These are phyloP conservation scores for Lepisosteus oculatus DNA, from an alignment of 2,113 vertebrate species.

Conservation along the genomic window DNA sequence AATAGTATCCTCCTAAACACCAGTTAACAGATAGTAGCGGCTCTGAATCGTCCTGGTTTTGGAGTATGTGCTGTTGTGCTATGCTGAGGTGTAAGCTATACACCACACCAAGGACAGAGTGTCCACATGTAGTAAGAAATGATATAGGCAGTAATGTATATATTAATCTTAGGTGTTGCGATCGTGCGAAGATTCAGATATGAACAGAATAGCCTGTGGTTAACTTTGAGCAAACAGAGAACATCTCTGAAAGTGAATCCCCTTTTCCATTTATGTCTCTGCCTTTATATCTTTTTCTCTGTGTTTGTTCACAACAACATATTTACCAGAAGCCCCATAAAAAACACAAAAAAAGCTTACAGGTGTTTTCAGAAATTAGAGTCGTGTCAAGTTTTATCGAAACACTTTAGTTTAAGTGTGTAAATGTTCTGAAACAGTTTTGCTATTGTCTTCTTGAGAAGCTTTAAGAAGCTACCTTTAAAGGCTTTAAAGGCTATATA, in stretches of 20 bases:
- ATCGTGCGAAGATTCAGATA: constrained; percentile 6
- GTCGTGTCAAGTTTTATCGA: no score
- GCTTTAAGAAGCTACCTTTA: neutral
- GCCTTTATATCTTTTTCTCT: neutral
- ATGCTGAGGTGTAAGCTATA: no score
- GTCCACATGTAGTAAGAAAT: neutral
- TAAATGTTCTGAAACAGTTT: neutral
- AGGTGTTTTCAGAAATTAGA: no score
- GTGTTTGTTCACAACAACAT: neutral
- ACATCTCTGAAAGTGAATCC: constrained; percentile 1
- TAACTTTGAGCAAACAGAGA: neutral
- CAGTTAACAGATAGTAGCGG: no score
- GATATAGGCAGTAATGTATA: neutral
- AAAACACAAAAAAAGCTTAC: no score
- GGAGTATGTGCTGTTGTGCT: no score
- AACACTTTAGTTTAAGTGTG: neutral
- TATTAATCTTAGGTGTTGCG: neutral
- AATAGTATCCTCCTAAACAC: no score
- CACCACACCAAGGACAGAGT: no score
- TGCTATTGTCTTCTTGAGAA: neutral
- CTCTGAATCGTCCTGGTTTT: no score
- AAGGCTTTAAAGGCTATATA: neutral
- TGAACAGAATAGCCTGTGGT: constrained; percentile 4
- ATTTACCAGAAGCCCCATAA: neutral
- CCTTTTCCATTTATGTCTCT: neutral